These are phyloP conservation scores for Acropora tenuis DNA, from an alignment of 64 coral and sea anemone genomes.

Conservation along the genomic window DNA sequence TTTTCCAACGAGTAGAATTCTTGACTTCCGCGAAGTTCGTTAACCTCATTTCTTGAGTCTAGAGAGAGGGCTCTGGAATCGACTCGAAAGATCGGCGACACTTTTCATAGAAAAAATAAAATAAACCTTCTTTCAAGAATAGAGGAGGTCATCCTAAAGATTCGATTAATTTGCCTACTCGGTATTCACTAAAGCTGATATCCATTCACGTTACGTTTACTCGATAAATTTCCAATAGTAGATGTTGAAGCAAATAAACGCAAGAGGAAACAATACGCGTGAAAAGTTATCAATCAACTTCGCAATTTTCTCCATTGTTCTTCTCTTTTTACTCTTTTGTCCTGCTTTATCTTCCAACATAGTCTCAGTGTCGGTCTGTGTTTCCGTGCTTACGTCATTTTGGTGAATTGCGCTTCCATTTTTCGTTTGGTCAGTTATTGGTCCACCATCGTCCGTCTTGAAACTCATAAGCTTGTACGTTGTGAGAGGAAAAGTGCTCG, in stretches of 20 bases:
- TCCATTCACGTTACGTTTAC: too few species aligned
- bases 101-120: too few species aligned
- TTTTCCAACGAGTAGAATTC: too few species aligned
- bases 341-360: neutral
- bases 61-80: too few species aligned
- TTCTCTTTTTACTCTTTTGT: neutral
- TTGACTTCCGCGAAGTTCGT: too few species aligned
- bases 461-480: neutral
- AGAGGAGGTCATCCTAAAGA: too few species aligned
- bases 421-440: neutral
- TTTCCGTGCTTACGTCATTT: neutral
- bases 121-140: too few species aligned
- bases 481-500: neutral
- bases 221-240: neutral
- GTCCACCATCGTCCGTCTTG: neutral
- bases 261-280: slow-evolving; percentile 30
- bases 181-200: too few species aligned
- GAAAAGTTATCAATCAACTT: slow-evolving; percentile 27
- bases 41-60: too few species aligned
- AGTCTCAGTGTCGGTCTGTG: neutral
- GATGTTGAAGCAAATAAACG: slow-evolving; percentile 10
- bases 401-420: neutral
- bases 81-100: too few species aligned
- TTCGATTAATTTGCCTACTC: too few species aligned
- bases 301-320: slow-evolving; percentile 8